A percentile compares a stretch with the other conserved stretches of the same genome.
These are phyloP conservation scores for Pelmatolapia mariae DNA, from an alignment of 2,113 vertebrate species.

Conservation along the genomic window DNA sequence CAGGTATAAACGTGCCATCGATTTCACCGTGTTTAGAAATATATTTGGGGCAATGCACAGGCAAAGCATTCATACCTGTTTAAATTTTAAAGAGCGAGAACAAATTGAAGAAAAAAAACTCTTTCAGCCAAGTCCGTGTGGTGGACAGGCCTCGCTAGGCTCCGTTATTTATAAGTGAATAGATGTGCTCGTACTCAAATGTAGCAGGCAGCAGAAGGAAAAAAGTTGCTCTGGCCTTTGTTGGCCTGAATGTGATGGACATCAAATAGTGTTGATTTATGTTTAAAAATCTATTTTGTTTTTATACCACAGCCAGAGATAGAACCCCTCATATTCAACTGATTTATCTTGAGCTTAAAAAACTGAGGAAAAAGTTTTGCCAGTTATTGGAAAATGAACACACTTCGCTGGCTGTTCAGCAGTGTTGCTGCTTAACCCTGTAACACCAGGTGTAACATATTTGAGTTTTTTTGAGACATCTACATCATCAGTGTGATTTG, in stretches of 20 bases:
- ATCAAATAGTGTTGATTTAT: background rate
- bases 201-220: background rate
- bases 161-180: background rate
- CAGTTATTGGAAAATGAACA: background rate
- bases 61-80: background rate
- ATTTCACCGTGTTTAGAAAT: background rate
- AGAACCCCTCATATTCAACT: background rate
- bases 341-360: background rate
- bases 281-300: background rate
- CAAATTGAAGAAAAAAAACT: background rate
- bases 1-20: background rate
- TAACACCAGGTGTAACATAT: background rate
- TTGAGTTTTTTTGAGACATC: background rate
- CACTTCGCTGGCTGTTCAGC: background rate
- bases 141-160: background rate
- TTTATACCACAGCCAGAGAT: background rate
- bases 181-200: background rate
- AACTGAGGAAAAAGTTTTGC: background rate
- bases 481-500: background rate
- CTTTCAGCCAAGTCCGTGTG: background rate
- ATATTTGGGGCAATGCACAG: background rate
- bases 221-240: background rate
- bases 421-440: background rate
- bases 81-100: background rate
- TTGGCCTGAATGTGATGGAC: background rate